Base-by-base conservation (phyloP, 2,888 invertebrate genomes). In the Drosophila nigricruria region DNA sequence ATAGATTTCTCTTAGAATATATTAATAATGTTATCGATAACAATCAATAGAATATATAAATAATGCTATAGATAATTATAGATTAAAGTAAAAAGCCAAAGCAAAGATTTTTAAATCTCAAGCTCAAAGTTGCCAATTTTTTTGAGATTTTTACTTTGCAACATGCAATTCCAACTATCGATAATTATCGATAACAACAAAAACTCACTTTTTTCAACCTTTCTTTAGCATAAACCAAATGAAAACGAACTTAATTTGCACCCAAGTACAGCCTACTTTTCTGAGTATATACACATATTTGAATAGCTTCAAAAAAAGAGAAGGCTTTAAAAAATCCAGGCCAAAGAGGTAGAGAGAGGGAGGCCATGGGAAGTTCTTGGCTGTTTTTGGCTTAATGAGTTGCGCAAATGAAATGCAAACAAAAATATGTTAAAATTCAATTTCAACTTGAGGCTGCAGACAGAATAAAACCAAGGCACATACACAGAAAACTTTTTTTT, bases 351-450 rank as follows among this genome's bases (percentile, higher is more conserved):
- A 12, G 42, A 6, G 42, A 5, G 40, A 40, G 18, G 3, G 23
- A 9, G 40, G 42, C 1, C 18, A 16, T 1, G 43, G 34, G 34
- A 45, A 56, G 57, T 43, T 57, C 52, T 60, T 56, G 30, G 50
- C 67, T 67, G 65, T 63, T 47, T 77, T 78, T 72, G 69, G 72
- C 79, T 81, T 81, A 81, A 79, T 78, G 81, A 81, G 79, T 81
- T 76, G 73, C 71, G 73, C 78, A 81, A 78, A 81, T 81, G 81
- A 81, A 81, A 81, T 69, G 76, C 81, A 81, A 81, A 78, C 81
- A 81, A 76, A 77, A 80, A 70, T 81, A 75, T 80, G 74, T 80
- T 75, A 64, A 80, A 81, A 81, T 81, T 81, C 81, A 81, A 81
- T 81, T 81, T 81, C 49, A 81, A 81, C 70, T 81, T 81, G 67